Evolutionary conservation across 2,797 vertebrate species (phyloP), one percentile per base, ranked within the genome.

Genomic region (Parambassis ranga): DNA sequence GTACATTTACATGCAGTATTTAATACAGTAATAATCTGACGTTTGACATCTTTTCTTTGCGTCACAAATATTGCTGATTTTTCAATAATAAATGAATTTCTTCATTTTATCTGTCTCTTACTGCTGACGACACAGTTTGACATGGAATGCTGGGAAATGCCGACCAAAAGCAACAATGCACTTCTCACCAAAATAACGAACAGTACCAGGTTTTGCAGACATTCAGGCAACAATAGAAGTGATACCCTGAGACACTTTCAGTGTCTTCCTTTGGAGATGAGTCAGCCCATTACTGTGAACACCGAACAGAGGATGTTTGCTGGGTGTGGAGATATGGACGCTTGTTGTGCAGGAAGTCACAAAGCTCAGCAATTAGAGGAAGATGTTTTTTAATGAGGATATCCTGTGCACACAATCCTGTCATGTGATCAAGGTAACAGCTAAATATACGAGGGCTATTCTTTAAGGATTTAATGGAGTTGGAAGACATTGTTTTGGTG

Each of bases 261-360:
- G 47, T 49, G 48, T 72, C 23, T 48, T 31, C 37, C 13, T 32
- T 62, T 37, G 39, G 42, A 57, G 66, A 63, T 61, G 70, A 79
- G 63, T 79, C 57, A 65, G 56, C 47, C 61, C 14, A 13, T 62
- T 47, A 55, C 30, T 53, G 48, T 62, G 39, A 77, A n/a, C 13
- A 28, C 44, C 33, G 42, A 14, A 24, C 24, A 70, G 65, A 77
- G 81, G 80, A 89, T 88, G 81, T 86, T 81, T 83, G 71, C 48
- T 70, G 65, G 64, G 24, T 51, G 61, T 58, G 44, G 58, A 82
- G 84, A 89, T 81, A 43, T 77, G 71, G 75, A 67, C 3, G 44
- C 64, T 75, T 77, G 63, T 77, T 77, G 68, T 74, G 75, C 77
- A 85, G 85, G 84, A 90, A 82, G 75, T 81, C 57, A 77, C 78